phyloP scores from a whole-genome alignment of 2,113 vertebrate species.

The Egretta garzetta region DNA sequence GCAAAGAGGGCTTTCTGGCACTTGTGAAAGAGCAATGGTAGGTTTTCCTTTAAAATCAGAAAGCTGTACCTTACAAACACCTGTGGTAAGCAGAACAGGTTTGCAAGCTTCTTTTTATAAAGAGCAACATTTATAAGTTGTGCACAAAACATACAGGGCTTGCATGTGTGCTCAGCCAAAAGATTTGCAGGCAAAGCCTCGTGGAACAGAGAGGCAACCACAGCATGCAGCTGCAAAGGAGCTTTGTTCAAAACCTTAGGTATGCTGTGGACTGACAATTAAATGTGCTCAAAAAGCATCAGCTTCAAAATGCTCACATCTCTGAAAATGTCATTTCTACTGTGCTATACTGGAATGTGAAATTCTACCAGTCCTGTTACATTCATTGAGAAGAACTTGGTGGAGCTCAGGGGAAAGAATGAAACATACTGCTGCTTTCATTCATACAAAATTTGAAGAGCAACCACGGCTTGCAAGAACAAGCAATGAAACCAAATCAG shows the following conservation, averaged over 20 bases:
- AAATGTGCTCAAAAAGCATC: constrained; percentile 45
- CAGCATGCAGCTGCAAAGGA: background rate
- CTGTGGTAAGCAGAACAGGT: background rate
- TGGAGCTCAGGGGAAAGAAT: constrained; percentile 61
- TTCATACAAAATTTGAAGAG: constrained; percentile 36
- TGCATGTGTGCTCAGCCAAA: background rate
- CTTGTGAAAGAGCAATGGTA: background rate
- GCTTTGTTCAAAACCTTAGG: background rate
- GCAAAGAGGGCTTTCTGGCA: background rate
- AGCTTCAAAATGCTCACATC: constrained; percentile 44
- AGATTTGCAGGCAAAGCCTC: background rate
- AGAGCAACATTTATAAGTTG: background rate
- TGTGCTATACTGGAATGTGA: constrained; percentile 57
- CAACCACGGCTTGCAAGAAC: background rate
- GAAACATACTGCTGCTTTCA: constrained; percentile 37
- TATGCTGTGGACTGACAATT: background rate
- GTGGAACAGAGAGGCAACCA: background rate
- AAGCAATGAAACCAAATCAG: constrained; percentile 10
- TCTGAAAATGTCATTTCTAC: constrained; percentile 66
- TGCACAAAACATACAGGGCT: background rate
- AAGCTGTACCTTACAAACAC: background rate
- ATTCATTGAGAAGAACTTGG: constrained; percentile 66
- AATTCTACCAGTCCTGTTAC: constrained; percentile 56
- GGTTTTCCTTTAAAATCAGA: background rate
- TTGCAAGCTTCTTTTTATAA: background rate